phyloP scores from a whole-genome alignment of 2,888 invertebrate species.

The Aphrophora alni region DNA sequence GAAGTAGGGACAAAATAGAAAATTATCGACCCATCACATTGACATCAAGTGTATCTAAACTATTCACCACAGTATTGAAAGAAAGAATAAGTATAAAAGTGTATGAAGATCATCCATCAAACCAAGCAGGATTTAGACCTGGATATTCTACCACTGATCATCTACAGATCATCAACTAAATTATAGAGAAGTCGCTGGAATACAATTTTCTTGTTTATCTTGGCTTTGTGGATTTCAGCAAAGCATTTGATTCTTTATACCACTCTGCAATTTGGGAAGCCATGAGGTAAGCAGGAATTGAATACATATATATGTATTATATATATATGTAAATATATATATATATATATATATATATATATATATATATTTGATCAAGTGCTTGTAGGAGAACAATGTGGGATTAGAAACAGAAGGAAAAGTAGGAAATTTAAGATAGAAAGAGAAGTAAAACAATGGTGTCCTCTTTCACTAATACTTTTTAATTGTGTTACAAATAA shows the following conservation, averaged over 20 bases:
- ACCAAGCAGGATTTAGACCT: neutral
- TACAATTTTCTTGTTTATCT: too few relatives aligned
- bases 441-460: too few relatives aligned
- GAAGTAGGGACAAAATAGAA: neutral
- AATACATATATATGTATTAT: neutral
- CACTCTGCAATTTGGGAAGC: neutral
- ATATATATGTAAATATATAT: too few relatives aligned
- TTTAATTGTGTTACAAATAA: too few relatives aligned
- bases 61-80: neutral
- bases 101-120: neutral
- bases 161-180: neutral
- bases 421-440: too few relatives aligned
- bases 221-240: too few relatives aligned
- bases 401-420: too few relatives aligned
- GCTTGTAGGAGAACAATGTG: too few relatives aligned
- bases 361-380: neutral
- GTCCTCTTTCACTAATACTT: too few relatives aligned
- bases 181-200: too few relatives aligned
- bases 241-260: too few relatives aligned
- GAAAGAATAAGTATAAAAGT: neutral
- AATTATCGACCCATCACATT: neutral
- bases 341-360: too few relatives aligned
- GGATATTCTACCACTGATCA: neutral
- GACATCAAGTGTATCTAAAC: neutral
- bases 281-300: neutral